These are phyloP conservation scores for Oxytorus armatus DNA, from an alignment of 2,888 invertebrate species.

Conservation along the genomic window DNA sequence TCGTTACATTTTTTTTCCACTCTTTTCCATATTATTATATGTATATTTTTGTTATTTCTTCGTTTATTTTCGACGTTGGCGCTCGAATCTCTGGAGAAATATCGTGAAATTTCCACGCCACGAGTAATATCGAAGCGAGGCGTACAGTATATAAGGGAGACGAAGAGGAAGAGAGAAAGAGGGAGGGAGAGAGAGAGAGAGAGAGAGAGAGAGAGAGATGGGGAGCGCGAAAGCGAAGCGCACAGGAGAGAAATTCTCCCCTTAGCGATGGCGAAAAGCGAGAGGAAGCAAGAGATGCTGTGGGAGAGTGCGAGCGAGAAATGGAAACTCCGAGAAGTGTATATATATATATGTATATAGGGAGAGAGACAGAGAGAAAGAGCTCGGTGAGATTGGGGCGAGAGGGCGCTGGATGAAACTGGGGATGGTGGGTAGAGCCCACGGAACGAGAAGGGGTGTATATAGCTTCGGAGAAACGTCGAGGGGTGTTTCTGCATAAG, in stretches of 20 bases:
- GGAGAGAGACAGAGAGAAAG: slow-evolving; percentile 48
- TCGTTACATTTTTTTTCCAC: slow-evolving; percentile 37
- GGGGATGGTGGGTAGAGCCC: slow-evolving; percentile 53
- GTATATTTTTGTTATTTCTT: slow-evolving; percentile 66
- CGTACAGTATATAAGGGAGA: slow-evolving; percentile 49
- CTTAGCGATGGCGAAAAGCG: slow-evolving; percentile 66
- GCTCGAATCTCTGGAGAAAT: slow-evolving; percentile 76
- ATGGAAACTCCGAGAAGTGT: slow-evolving; percentile 58
- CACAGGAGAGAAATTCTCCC: slow-evolving; percentile 74
- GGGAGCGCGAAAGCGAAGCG: slow-evolving; percentile 62
- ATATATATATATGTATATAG: too few species aligned
- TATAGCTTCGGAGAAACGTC: slow-evolving; percentile 58
- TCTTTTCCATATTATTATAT: slow-evolving; percentile 28
- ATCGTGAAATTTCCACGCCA: slow-evolving; percentile 76
- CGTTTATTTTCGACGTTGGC: slow-evolving; percentile 62
- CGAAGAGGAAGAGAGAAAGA: slow-evolving; percentile 48
- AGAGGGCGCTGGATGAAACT: slow-evolving; percentile 54
- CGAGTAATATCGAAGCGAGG: slow-evolving; percentile 69
- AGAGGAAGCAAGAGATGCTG: slow-evolving; percentile 56
- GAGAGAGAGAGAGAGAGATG: too few species aligned
- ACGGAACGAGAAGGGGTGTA: slow-evolving; percentile 62
- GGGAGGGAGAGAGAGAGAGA: slow-evolving; percentile 46
- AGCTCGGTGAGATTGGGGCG: slow-evolving; percentile 58
- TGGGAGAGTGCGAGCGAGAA: slow-evolving; percentile 58
- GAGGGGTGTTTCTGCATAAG: slow-evolving; percentile 59